Percentiles rank a stretch among this genome's conserved stretches.
These are phyloP conservation scores for Leptobrachium leishanense DNA, from an alignment of 2,113 vertebrate genomes.

Conservation along the genomic window DNA sequence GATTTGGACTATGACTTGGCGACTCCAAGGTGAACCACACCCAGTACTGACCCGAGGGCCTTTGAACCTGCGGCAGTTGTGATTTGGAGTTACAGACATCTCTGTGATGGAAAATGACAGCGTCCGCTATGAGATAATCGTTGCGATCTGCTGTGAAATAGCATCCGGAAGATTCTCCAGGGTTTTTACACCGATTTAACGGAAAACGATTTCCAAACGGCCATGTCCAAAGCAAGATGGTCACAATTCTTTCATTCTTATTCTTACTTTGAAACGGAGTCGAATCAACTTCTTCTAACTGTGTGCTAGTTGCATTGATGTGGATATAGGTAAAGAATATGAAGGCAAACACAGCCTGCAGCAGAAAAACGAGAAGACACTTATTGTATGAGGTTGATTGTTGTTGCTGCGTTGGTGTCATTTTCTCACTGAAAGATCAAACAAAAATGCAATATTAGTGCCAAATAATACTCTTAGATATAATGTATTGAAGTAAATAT, in stretches of 20 bases:
- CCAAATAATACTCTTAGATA: not conserved
- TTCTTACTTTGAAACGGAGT: not conserved
- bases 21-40: conserved; percentile 30
- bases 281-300: no score
- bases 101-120: conserved; percentile 26
- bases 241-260: not conserved
- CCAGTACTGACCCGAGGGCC: conserved; percentile 24
- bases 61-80: conserved; percentile 2
- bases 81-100: conserved; percentile 4
- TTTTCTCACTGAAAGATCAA: not conserved
- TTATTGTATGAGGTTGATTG: not conserved
- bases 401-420: not conserved
- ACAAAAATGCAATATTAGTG: not conserved
- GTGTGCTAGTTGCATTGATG: no score
- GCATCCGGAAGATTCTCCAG: not conserved
- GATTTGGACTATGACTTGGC: not conserved
- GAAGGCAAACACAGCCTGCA: not conserved
- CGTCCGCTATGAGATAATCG: not conserved
- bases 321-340: not conserved
- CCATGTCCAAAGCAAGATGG: conserved; percentile 32
- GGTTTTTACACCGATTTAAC: not conserved
- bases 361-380: not conserved
- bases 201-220: conserved; percentile 3
- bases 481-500: no score
- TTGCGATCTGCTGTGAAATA: conserved; percentile 2